Evolutionary conservation across 2,888 invertebrate genomes (phyloP).

Genomic region (Eupithecia pulchellata): DNA sequence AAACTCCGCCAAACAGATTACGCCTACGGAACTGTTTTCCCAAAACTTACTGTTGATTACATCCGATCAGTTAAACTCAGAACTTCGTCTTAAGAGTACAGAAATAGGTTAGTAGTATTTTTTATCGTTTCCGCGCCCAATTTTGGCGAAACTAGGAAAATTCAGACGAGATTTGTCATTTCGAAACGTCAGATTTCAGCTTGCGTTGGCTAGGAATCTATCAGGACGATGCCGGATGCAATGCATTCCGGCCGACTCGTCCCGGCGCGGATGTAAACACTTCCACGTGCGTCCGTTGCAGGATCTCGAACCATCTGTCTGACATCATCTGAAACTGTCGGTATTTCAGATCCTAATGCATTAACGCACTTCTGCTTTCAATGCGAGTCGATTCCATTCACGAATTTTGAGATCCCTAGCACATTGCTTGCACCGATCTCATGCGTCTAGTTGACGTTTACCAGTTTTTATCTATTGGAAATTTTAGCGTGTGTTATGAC

Average conservation of each 20-base stretch:
- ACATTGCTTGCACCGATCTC: not conserved
- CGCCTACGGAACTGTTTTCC: slow-evolving; percentile 12
- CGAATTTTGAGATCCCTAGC: not conserved
- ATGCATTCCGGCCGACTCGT: slow-evolving; percentile 50
- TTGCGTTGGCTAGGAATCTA: slow-evolving; percentile 26
- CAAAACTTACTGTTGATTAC: slow-evolving; percentile 6
- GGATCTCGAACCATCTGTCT: slow-evolving; percentile 49
- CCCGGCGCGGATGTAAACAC: slow-evolving; percentile 75
- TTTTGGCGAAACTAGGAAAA: not conserved
- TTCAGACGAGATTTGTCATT: not conserved
- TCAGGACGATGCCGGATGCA: slow-evolving; percentile 53
- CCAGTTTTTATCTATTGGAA: slow-evolving; percentile 47
- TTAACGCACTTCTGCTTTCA: not conserved
- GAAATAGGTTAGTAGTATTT: not conserved
- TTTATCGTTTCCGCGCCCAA: not conserved
- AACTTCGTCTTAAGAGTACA: not conserved
- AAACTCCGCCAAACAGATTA: slow-evolving; percentile 17
- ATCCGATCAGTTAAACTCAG: slow-evolving; percentile 4
- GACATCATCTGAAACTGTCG: slow-evolving; percentile 42
- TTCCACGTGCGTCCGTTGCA: slow-evolving; percentile 73
- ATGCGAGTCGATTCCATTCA: not conserved
- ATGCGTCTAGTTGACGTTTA: slow-evolving; percentile 5
- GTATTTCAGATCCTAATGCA: slow-evolving; percentile 18
- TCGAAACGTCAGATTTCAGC: slow-evolving; percentile 10
- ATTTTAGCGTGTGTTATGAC: slow-evolving; percentile 70